Evolutionary conservation across 2,888 invertebrate species (phyloP).

Genomic region (Apotomis turbidana): DNA sequence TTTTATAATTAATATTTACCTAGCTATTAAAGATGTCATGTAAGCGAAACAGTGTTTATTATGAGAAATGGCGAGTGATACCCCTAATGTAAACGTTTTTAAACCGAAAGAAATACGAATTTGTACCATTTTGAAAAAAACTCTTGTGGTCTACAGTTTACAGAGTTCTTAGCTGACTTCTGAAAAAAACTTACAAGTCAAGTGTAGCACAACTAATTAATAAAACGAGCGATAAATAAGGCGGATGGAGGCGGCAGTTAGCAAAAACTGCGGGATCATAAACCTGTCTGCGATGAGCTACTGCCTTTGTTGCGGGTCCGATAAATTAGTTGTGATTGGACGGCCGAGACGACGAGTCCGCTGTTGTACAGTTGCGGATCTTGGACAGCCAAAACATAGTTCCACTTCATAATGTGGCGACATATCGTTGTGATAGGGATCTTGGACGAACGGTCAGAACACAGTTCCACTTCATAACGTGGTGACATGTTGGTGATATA

Average conservation of each 20-base stretch:
- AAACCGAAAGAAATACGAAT: too few species aligned
- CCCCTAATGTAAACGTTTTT: too few species aligned
- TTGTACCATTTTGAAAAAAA: too few species aligned
- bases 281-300: conserved; percentile 82
- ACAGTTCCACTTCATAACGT: too few species aligned
- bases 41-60: too few species aligned
- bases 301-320: conserved; percentile 79
- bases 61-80: too few species aligned
- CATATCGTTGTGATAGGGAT: conserved; percentile 54
- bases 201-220: conserved; percentile 74
- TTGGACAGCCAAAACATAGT: background rate
- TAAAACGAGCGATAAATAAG: conserved; percentile 80
- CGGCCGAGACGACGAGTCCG: background rate
- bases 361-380: background rate
- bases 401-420: too few species aligned
- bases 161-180: background rate
- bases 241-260: conserved; percentile 72
- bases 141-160: too few species aligned
- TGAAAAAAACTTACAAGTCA: conserved; percentile 8
- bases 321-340: conserved; percentile 61
- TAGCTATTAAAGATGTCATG: too few species aligned
- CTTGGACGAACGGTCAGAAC: too few species aligned
- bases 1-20: too few species aligned
- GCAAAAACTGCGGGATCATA: conserved; percentile 84
- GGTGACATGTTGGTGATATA: conserved; percentile 12